Conservation (phyloP, 2,888 invertebrate genomes). For the Horisme vitalbata region DNA sequence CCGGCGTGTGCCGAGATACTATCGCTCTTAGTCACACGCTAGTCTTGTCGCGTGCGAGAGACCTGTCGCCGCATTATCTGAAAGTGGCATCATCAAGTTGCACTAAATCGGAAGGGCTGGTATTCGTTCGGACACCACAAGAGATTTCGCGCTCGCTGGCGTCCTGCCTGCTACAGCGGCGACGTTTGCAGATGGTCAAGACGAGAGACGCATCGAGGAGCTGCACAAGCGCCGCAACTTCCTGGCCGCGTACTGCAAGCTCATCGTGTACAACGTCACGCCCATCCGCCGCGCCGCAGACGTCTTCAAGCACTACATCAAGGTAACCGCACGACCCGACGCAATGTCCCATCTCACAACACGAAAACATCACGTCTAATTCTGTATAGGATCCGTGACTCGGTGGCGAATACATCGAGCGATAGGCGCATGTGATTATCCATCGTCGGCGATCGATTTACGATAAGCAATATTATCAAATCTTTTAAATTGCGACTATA, state of each 20-base stretch:
- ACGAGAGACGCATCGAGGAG: conserved; percentile 98
- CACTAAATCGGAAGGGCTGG: no score
- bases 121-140: conserved; percentile 16
- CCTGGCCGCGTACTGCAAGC: conserved; percentile 97
- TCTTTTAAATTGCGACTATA: no score
- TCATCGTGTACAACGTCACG: conserved; percentile 98
- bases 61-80: neutral
- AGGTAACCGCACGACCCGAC: conserved; percentile 74
- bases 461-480: no score
- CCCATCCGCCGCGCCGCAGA: conserved; percentile 95
- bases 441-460: no score
- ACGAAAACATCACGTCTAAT: no score
- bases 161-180: neutral
- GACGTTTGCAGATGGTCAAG: conserved; percentile 88
- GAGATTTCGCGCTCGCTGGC: conserved; percentile 23
- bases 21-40: no score
- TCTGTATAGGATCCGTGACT: no score
- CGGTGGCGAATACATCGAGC: no score
- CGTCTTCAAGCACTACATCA: conserved; percentile 98
- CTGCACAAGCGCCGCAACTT: conserved; percentile 97
- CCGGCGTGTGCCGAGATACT: neutral
- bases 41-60: neutral
- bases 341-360: no score
- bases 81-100: neutral
- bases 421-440: no score